Evolutionary conservation across 1,140 invertebrate genomes (phyloP).

Genomic region (Phenacoccus solenopsis): DNA sequence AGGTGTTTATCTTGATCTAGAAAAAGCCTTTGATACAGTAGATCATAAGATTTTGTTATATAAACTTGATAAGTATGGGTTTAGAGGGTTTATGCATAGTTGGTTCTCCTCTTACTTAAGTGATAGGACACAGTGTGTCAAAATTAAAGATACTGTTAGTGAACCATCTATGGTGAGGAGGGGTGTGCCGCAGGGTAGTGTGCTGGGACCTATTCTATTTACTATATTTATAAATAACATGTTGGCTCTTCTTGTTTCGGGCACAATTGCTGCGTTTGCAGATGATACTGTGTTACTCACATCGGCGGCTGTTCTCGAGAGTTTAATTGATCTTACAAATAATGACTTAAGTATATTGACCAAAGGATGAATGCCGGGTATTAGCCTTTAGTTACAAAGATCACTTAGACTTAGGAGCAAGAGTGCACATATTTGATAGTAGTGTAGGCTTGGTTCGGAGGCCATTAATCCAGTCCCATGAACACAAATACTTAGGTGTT

Average conservation of each 20-base stretch:
- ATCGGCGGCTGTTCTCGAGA: too few relatives aligned
- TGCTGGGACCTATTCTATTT: conserved; percentile 10
- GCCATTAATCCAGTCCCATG: too few relatives aligned
- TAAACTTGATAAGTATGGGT: conserved; percentile 14
- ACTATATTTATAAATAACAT: background rate
- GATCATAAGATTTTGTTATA: conserved; percentile 20
- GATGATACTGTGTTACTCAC: too few relatives aligned
- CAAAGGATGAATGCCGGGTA: too few relatives aligned
- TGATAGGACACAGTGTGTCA: conserved; percentile 18
- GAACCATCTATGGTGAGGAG: background rate
- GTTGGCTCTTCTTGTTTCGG: background rate
- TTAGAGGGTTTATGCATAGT: background rate
- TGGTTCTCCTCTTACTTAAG: conserved; percentile 20
- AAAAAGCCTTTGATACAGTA: conserved; percentile 21
- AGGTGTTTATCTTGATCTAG: conserved; percentile 21
- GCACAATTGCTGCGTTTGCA: background rate
- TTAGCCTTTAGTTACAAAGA: too few relatives aligned
- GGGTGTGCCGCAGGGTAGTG: conserved; percentile 16
- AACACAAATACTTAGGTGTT: too few relatives aligned
- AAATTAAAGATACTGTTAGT: conserved; percentile 1
- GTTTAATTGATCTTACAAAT: too few relatives aligned
- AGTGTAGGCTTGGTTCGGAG: too few relatives aligned
- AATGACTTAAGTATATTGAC: too few relatives aligned
- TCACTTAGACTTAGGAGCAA: too few relatives aligned
- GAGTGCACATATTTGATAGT: too few relatives aligned